Conservation (phyloP, 2,113 vertebrate species). For the Zingel zingel region DNA sequence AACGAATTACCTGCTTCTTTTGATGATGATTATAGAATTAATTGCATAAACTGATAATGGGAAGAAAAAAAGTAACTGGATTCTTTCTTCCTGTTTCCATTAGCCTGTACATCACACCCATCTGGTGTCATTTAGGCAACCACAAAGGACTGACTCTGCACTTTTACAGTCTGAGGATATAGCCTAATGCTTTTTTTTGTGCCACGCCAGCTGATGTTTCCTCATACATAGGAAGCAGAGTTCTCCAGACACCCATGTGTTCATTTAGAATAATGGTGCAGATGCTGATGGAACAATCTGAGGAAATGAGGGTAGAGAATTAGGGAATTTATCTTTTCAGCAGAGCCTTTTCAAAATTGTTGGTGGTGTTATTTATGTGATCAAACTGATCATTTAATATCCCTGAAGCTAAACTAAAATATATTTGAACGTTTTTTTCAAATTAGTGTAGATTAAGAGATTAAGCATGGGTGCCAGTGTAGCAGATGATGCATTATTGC, state of each 20-base stretch:
- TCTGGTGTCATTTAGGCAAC: slow-evolving; percentile 28
- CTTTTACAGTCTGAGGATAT: slow-evolving; percentile 13
- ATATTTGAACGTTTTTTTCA: not conserved
- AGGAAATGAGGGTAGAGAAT: slow-evolving; percentile 59
- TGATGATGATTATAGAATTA: not conserved
- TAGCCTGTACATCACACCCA: not conserved
- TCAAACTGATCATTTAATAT: not conserved
- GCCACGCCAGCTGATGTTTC: slow-evolving; percentile 50
- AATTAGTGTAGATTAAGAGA: not conserved
- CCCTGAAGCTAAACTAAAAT: not conserved
- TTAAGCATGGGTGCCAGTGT: not conserved
- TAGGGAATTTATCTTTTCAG: slow-evolving; percentile 3
- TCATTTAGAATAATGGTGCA: slow-evolving; percentile 37
- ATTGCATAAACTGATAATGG: not conserved
- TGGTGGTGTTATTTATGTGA: not conserved
- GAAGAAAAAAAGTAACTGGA: not conserved
- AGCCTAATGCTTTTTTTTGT: slow-evolving; percentile 3
- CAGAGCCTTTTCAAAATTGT: not conserved
- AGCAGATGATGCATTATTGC: not conserved
- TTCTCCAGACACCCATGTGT: slow-evolving; percentile 10
- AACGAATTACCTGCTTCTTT: not conserved
- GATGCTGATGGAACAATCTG: slow-evolving; percentile 53
- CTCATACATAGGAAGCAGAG: slow-evolving; percentile 48
- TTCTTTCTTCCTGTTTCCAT: slow-evolving; percentile 21
- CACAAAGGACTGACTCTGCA: slow-evolving; percentile 19